These are phyloP conservation scores for Urocyon cinereoargenteus DNA, from an alignment of 2,797 vertebrate genomes.

Conservation along the genomic window DNA sequence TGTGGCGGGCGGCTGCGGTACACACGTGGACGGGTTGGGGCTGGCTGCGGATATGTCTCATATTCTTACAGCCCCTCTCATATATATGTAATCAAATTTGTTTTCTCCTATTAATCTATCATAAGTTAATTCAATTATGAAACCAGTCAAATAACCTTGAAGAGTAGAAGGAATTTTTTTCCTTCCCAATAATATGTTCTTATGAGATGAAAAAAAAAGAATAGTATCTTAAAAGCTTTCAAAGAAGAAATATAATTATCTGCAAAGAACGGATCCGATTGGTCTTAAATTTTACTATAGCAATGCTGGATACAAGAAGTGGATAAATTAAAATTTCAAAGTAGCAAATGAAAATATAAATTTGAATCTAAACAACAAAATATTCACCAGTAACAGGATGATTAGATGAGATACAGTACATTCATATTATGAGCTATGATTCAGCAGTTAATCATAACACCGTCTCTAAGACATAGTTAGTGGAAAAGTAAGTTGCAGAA, in stretches of 20 bases:
- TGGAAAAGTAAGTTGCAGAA: not conserved
- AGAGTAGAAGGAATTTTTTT: not conserved
- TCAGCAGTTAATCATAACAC: not conserved
- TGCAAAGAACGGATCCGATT: not conserved
- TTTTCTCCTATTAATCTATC: not conserved
- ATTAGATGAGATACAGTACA: not conserved
- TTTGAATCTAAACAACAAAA: not conserved
- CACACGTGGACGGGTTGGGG: slow-evolving; percentile 58
- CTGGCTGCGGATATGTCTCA: slow-evolving; percentile 60
- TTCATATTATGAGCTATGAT: not conserved
- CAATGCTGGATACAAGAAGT: not conserved
- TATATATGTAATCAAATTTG: not conserved
- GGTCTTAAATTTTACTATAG: not conserved
- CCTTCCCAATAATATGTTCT: not conserved
- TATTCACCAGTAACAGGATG: not conserved
- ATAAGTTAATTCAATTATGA: not conserved
- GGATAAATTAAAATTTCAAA: not conserved
- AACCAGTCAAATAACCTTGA: not conserved
- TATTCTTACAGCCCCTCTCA: not conserved
- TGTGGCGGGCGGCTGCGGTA: slow-evolving; percentile 13
- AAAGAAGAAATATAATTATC: not conserved
- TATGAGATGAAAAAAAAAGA: not conserved
- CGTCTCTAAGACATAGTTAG: not conserved
- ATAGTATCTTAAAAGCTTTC: not conserved
- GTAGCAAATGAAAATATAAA: not conserved